Evolutionary conservation across 2,113 vertebrate species (phyloP).

Genomic region (Hyperoodon ampullatus): DNA sequence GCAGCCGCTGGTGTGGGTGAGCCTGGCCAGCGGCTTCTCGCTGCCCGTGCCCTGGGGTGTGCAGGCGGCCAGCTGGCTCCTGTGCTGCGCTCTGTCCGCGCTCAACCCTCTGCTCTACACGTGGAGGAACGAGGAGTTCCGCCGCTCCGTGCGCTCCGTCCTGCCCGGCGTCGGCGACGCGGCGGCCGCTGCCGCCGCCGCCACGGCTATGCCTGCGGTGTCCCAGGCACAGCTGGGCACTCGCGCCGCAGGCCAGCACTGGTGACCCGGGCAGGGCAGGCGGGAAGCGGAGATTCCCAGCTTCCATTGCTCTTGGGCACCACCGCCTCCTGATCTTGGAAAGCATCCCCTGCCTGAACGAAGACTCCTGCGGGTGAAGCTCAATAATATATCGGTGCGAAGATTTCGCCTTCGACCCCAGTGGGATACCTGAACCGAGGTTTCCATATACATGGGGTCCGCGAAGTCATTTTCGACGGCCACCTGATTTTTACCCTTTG

Average conservation of each 20-base stretch:
- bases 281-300: not conserved
- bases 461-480: not conserved
- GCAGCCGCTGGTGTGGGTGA: slow-evolving; percentile 90
- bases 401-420: not conserved
- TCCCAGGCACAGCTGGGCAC: slow-evolving; percentile 78
- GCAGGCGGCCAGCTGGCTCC: slow-evolving; percentile 89
- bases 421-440: not conserved
- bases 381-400: not conserved
- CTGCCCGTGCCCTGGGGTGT: slow-evolving; percentile 85
- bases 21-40: slow-evolving; percentile 86
- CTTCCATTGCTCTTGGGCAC: not conserved
- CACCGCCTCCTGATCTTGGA: not conserved
- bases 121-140: slow-evolving; percentile 93
- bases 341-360: not conserved
- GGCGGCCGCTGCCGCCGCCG: slow-evolving; percentile 65
- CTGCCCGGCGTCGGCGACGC: slow-evolving; percentile 82
- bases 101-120: slow-evolving; percentile 93
- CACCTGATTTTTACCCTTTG: not conserved
- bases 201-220: slow-evolving; percentile 74
- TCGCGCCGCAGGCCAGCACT: slow-evolving; percentile 78
- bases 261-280: slow-evolving; percentile 51
- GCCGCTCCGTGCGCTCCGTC: slow-evolving; percentile 88
- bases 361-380: not conserved
- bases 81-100: slow-evolving; percentile 90
- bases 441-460: not conserved